These are phyloP conservation scores for Cirrhinus mrigala DNA, from an alignment of 2,797 vertebrate genomes.

Conservation along the genomic window DNA sequence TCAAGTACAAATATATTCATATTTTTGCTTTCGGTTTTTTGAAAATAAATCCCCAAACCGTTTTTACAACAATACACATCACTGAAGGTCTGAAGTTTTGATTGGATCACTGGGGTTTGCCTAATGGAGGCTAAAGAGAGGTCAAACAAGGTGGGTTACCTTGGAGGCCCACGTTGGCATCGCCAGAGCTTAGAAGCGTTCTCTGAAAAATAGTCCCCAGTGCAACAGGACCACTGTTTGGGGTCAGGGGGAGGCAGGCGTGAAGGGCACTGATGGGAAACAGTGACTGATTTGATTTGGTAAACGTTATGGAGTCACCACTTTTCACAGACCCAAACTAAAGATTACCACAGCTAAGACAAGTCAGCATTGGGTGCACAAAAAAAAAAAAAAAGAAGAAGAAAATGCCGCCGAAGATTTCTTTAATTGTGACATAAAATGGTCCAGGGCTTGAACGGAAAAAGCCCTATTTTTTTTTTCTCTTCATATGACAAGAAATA, in stretches of 20 bases:
- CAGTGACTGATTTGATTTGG: slow-evolving; percentile 69
- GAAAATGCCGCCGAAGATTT: neutral
- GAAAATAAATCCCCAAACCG: slow-evolving; percentile 23
- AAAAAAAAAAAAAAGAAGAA: slow-evolving; percentile 4
- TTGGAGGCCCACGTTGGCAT: slow-evolving; percentile 68
- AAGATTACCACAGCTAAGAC: slow-evolving; percentile 54
- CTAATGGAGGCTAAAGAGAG: slow-evolving; percentile 65
- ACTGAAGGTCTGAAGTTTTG: slow-evolving; percentile 47
- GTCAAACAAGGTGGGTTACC: slow-evolving; percentile 70
- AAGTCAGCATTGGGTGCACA: slow-evolving; percentile 54
- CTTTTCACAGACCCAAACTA: slow-evolving; percentile 54
- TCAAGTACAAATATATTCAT: neutral
- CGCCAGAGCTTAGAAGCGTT: slow-evolving; percentile 68
- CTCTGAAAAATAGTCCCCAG: slow-evolving; percentile 68
- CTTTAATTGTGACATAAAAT: slow-evolving; percentile 27
- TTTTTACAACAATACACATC: slow-evolving; percentile 10
- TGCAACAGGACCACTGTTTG: slow-evolving; percentile 68
- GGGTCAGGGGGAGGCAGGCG: slow-evolving; percentile 66
- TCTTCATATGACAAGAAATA: slow-evolving; percentile 1
- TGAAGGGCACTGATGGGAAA: slow-evolving; percentile 69
- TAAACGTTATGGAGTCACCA: slow-evolving; percentile 64
- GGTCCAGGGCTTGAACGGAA: slow-evolving; percentile 13
- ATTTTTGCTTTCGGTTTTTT: neutral
- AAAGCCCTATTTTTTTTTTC: neutral
- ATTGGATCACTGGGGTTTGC: slow-evolving; percentile 60